Evolutionary conservation across 2,888 invertebrate species (phyloP).

Genomic region (Muschampia plurimacula): DNA sequence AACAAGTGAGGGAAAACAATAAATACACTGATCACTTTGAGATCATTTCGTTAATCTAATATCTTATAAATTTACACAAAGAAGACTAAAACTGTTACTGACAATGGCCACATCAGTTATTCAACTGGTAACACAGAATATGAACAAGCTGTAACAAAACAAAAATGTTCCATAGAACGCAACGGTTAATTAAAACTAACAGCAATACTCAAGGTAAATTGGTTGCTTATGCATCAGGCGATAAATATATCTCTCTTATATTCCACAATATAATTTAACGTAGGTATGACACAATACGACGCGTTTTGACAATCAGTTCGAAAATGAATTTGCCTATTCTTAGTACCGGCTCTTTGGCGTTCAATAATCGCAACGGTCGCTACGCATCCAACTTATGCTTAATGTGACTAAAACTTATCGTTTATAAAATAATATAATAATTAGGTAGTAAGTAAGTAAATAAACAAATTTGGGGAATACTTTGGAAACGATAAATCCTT

Average conservation of each 20-base stretch:
- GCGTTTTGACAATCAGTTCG: slow-evolving; percentile 40
- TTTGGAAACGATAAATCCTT: slow-evolving; percentile 86
- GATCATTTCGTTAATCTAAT: slow-evolving; percentile 81
- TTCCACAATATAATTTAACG: slow-evolving; percentile 43
- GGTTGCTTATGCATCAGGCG: slow-evolving; percentile 54
- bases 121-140: slow-evolving; percentile 72
- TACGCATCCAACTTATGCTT: slow-evolving; percentile 72
- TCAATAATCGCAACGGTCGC: slow-evolving; percentile 60
- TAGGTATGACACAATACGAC: slow-evolving; percentile 49
- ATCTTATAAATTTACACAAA: slow-evolving; percentile 71
- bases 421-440: slow-evolving; percentile 63
- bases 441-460: slow-evolving; percentile 59
- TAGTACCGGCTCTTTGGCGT: slow-evolving; percentile 75
- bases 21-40: slow-evolving; percentile 85
- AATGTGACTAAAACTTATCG: slow-evolving; percentile 79
- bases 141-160: slow-evolving; percentile 64
- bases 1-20: slow-evolving; percentile 77
- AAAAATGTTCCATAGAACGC: slow-evolving; percentile 55
- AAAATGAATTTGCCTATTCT: slow-evolving; percentile 45
- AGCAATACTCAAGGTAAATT: slow-evolving; percentile 47
- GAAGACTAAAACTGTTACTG: slow-evolving; percentile 63
- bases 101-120: slow-evolving; percentile 76
- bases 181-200: slow-evolving; percentile 53
- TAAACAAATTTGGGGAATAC: slow-evolving; percentile 85
- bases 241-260: slow-evolving; percentile 46